Base-by-base conservation (phyloP, 2,113 vertebrate genomes). In the Panthera uncia region DNA sequence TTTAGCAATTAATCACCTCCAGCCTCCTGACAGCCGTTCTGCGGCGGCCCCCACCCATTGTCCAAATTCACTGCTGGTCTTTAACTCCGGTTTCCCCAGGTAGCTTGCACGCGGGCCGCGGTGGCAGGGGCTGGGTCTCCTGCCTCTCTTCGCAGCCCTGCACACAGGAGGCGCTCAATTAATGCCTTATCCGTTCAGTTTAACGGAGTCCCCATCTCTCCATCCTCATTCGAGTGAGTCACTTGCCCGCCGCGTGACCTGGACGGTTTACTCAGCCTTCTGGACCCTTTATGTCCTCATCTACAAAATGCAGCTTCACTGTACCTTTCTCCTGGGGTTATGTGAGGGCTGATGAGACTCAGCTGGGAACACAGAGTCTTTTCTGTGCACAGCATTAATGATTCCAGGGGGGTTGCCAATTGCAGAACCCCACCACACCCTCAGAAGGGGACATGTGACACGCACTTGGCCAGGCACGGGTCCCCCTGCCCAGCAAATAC, bases 1-100 rank as follows among this genome's bases (percentile, higher is more conserved):
- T 65, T 98, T 76, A 92, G 87, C 92, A 85, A 94, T 97, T 82
- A 96, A 95, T 95, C 94, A 94, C 83, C 90, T 48, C 7, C 65
- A 41, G 90, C 74, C 41, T 18, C 15, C 6, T 6, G 89, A 90
- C 92, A 92, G 78, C n/a, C n/a, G 80, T 63, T 36, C 92, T 21
- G 0, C 21, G 0, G 48, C 63, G 7, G 74, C 73, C 74, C 92
- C 63, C 38, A 50, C 84, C 69, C 27, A 69, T 45, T 76, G 92
- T 89, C 82, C n/a, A 48, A 5, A 45, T 8, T 50, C n/a, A 7
- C 0, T 41, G 63, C 27, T 94, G 65, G 57, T 93, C 48, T 52
- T 73, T 71, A 61, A 83, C 69, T 29, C 84, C 10, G 45, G 41
- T 31, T 69, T 74, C 68, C 61, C 45, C 29, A 5, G 73, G 65